These are phyloP conservation scores for Drosophila bocki DNA, from an alignment of 1,140 invertebrate species.

Conservation along the genomic window DNA sequence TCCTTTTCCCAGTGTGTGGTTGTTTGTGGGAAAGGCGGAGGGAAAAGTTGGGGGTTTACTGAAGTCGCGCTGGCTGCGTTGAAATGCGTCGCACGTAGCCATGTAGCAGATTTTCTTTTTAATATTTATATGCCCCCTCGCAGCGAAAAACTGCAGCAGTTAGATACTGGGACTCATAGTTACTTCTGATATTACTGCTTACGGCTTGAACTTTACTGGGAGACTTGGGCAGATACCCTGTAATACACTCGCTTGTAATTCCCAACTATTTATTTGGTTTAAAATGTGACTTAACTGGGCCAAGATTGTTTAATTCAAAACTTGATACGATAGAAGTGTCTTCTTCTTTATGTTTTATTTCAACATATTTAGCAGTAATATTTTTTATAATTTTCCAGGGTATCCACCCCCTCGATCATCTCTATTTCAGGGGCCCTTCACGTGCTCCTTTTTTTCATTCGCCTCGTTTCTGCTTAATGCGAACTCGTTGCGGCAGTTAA, in stretches of 20 bases:
- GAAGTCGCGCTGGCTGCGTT: constrained; percentile 56
- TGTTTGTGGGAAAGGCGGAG: background rate
- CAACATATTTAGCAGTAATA: background rate
- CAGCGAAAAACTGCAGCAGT: constrained; percentile 42
- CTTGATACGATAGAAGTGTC: background rate
- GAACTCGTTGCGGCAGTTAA: constrained; percentile 57
- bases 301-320: no score
- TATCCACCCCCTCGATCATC: background rate
- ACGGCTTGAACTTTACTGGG: constrained; percentile 15
- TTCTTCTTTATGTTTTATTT: background rate
- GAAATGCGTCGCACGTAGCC: constrained; percentile 74
- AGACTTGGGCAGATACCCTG: constrained; percentile 5
- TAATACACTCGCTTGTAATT: background rate
- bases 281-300: background rate
- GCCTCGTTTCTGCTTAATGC: constrained; percentile 50
- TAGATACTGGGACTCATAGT: constrained; percentile 40
- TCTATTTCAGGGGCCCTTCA: background rate
- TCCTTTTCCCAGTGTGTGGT: constrained; percentile 27
- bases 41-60: constrained; percentile 23
- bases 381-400: constrained; percentile 14
- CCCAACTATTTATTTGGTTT: background rate
- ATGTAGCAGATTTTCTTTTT: constrained; percentile 72
- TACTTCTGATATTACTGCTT: constrained; percentile 40
- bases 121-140: constrained; percentile 51
- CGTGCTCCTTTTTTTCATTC: constrained; percentile 22